Evolutionary conservation across 2,888 invertebrate species (phyloP).

Genomic region (Leucoma salicis): DNA sequence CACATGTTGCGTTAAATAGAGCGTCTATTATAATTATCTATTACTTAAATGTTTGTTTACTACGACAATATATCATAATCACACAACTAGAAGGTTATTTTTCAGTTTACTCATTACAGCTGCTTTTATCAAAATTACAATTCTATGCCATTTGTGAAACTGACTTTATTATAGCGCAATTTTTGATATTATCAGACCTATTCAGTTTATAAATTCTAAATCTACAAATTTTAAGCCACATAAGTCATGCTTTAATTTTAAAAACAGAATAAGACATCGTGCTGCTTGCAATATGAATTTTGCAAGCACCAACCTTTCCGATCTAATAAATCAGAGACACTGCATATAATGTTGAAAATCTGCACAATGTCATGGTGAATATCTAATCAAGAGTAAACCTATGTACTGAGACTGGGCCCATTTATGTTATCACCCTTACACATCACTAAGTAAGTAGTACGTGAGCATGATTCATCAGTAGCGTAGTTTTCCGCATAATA

Average conservation of each 20-base stretch:
- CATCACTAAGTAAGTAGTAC: no score
- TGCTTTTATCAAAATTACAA: background rate
- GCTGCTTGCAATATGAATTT: conserved; percentile 20
- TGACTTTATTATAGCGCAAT: no score
- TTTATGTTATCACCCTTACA: no score
- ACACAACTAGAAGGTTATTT: background rate
- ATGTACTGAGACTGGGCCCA: no score
- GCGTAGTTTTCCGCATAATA: conserved; percentile 42
- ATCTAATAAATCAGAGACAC: conserved; percentile 8
- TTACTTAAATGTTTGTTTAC: conserved; percentile 39
- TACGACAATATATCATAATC: conserved; percentile 11
- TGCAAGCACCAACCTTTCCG: conserved; percentile 15
- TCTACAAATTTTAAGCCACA: conserved; percentile 58
- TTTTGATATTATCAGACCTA: no score
- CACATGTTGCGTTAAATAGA: conserved; percentile 45
- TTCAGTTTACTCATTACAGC: background rate
- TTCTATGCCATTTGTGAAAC: background rate
- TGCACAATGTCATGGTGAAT: no score
- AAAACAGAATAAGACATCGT: conserved; percentile 14
- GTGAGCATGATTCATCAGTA: conserved; percentile 27
- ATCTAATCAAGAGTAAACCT: no score
- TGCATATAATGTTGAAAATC: no score
- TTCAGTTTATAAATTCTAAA: conserved; percentile 27
- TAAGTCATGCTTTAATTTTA: conserved; percentile 28
- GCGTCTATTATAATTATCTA: conserved; percentile 32